A percentile compares a stretch with the other conserved stretches of the same genome.
These are phyloP conservation scores for Nymphalis urticae DNA, from an alignment of 2,888 invertebrate genomes.

Conservation along the genomic window DNA sequence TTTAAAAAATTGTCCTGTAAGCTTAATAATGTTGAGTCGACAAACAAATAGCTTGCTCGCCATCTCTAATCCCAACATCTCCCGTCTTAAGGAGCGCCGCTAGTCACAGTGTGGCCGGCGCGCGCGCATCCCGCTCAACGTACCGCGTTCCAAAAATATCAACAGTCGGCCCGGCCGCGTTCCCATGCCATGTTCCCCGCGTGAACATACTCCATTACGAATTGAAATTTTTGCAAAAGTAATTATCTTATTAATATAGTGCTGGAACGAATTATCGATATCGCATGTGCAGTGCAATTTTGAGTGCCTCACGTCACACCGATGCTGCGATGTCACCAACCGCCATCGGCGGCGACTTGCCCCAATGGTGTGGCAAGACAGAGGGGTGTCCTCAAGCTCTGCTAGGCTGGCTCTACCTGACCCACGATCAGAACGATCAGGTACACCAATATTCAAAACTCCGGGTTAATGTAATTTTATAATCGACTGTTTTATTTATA, in stretches of 20 bases:
- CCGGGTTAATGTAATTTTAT: neutral
- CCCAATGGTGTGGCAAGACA: slow-evolving; percentile 72
- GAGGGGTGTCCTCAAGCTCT: slow-evolving; percentile 68
- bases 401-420: slow-evolving; percentile 72
- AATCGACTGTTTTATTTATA: slow-evolving; percentile 27
- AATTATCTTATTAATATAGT: neutral
- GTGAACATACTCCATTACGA: slow-evolving; percentile 39
- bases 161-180: slow-evolving; percentile 51
- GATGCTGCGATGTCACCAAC: slow-evolving; percentile 73
- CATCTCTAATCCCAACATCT: slow-evolving; percentile 62
- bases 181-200: slow-evolving; percentile 56
- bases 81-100: slow-evolving; percentile 75
- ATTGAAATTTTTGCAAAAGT: neutral
- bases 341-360: slow-evolving; percentile 68
- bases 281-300: slow-evolving; percentile 33
- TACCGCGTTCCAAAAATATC: slow-evolving; percentile 68
- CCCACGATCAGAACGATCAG: slow-evolving; percentile 75
- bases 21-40: neutral
- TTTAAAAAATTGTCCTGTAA: neutral
- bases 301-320: slow-evolving; percentile 42
- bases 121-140: slow-evolving; percentile 66
- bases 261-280: slow-evolving; percentile 32
- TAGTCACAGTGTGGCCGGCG: slow-evolving; percentile 70
- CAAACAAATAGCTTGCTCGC: neutral
- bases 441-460: slow-evolving; percentile 44